Evolutionary conservation across 2,888 invertebrate species (phyloP).

Genomic region (Eupeodes luniger): DNA sequence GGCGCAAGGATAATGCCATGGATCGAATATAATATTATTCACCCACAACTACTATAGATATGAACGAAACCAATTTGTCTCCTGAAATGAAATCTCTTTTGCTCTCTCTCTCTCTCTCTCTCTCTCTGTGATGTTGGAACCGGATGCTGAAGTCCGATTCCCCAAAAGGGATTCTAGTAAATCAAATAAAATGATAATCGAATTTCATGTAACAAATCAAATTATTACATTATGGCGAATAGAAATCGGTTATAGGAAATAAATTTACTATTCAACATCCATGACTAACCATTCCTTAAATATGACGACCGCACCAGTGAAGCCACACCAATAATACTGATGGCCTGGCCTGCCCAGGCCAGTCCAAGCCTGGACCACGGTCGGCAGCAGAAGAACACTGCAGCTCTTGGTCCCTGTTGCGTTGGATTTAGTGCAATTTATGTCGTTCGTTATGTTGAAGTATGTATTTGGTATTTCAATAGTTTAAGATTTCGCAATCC

Average conservation of each 20-base stretch:
- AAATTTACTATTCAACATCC: slow-evolving; percentile 46
- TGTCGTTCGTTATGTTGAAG: slow-evolving; percentile 58
- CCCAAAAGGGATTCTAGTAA: slow-evolving; percentile 72
- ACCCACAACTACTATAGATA: too few species aligned
- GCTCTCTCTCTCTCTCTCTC: neutral
- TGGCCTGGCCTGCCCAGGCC: neutral
- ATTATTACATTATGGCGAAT: slow-evolving; percentile 65
- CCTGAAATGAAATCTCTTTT: slow-evolving; percentile 60
- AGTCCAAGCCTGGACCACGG: too few species aligned
- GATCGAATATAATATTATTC: neutral
- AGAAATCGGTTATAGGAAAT: slow-evolving; percentile 63
- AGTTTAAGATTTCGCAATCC: slow-evolving; percentile 19
- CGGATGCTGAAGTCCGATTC: slow-evolving; percentile 49
- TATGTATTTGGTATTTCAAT: slow-evolving; percentile 56
- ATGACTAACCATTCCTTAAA: slow-evolving; percentile 63
- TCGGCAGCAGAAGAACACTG: neutral
- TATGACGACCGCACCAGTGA: slow-evolving; percentile 65
- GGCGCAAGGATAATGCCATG: neutral
- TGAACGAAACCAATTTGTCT: slow-evolving; percentile 27
- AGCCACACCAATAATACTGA: slow-evolving; percentile 43
- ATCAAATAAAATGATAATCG: slow-evolving; percentile 74
- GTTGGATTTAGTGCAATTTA: slow-evolving; percentile 44
- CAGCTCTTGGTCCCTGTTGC: too few species aligned
- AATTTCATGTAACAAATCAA: slow-evolving; percentile 75
- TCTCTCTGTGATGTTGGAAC: neutral